Conservation (phyloP, 1,140 invertebrate species). For the Mizuhopecten yessoensis region DNA sequence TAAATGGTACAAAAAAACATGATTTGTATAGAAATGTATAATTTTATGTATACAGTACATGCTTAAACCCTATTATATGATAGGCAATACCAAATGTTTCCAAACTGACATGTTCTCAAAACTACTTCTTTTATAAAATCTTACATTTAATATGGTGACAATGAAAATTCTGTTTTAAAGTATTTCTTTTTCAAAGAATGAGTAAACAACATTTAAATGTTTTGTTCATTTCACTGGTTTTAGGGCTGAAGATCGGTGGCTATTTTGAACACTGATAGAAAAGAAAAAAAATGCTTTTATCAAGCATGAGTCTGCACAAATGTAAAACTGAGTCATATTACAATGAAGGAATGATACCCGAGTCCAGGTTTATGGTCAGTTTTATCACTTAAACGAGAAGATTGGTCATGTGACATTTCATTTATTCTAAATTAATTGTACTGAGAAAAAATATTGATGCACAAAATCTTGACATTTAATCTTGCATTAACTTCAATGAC, state of each 20-base stretch:
- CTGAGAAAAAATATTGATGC: conserved; percentile 16
- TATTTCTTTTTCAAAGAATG: too few relatives aligned
- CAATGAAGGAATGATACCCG: neutral
- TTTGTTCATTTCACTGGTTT: too few relatives aligned
- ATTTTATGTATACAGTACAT: neutral
- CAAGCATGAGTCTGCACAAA: neutral
- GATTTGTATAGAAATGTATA: neutral
- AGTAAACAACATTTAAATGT: too few relatives aligned
- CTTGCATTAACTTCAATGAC: neutral
- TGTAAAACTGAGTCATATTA: neutral
- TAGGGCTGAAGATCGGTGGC: too few relatives aligned
- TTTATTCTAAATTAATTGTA: neutral
- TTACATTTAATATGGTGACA: too few relatives aligned
- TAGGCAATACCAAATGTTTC: neutral
- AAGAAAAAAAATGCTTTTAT: neutral
- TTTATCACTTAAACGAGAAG: neutral
- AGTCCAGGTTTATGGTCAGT: conserved; percentile 19
- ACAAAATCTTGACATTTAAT: conserved; percentile 9
- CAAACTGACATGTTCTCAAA: neutral
- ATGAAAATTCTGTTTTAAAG: too few relatives aligned
- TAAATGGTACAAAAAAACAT: neutral
- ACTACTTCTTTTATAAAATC: neutral
- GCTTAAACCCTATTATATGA: neutral
- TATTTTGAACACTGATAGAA: neutral
- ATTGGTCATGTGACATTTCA: neutral